A percentile compares a stretch with the other conserved stretches of the same genome.
These are phyloP conservation scores for Alosa sapidissima DNA, from an alignment of 2,797 vertebrate species.

Conservation along the genomic window DNA sequence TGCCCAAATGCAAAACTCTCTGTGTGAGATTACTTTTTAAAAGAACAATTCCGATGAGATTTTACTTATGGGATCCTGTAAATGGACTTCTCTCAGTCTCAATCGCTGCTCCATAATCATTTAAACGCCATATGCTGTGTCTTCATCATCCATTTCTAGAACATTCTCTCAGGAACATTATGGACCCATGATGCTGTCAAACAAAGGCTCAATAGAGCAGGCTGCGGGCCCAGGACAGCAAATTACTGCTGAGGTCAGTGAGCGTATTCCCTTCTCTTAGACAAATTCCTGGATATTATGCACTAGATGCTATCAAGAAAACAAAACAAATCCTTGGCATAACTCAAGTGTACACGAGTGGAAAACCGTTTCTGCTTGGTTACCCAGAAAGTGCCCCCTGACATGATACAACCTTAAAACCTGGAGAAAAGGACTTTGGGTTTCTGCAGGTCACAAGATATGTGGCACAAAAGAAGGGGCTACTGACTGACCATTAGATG, in stretches of 20 bases:
- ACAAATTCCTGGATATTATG: neutral
- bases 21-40: neutral
- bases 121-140: neutral
- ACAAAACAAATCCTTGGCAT: neutral
- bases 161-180: neutral
- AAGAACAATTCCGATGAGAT: neutral
- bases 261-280: neutral
- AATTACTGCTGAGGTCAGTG: neutral
- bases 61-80: neutral
- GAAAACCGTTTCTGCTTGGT: neutral
- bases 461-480: neutral
- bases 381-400: neutral
- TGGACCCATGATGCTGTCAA: neutral
- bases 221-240: neutral
- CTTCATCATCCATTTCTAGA: neutral
- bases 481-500: neutral
- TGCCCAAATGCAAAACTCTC: slow-evolving; percentile 26
- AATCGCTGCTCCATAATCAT: neutral
- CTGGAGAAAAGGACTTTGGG: neutral
- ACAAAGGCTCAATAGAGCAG: neutral
- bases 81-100: neutral
- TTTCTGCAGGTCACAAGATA: neutral
- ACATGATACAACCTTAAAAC: neutral
- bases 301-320: neutral
- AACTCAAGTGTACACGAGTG: too few species aligned